Evolutionary conservation across 1,140 invertebrate species (phyloP).

Genomic region (Ostrea edulis): DNA sequence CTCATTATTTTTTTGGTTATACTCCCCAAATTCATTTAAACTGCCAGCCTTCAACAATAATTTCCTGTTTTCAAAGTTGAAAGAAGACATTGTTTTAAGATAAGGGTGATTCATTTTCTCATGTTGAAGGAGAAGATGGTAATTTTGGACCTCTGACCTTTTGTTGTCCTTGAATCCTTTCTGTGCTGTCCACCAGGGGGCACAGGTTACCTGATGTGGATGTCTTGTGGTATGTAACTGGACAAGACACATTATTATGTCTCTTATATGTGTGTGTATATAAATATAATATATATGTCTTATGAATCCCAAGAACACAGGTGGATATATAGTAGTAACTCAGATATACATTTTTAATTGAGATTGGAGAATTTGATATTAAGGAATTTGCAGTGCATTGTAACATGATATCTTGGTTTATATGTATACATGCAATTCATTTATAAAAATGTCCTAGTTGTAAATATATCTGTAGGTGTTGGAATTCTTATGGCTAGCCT

Average conservation of each 20-base stretch:
- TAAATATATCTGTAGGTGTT: not conserved
- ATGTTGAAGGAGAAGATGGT: not conserved
- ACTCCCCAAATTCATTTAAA: conserved; percentile 17
- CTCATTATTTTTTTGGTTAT: conserved; percentile 13
- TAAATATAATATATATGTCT: too few species aligned
- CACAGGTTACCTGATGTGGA: not conserved
- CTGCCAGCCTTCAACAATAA: conserved; percentile 25
- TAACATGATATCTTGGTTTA: not conserved
- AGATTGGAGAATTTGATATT: too few species aligned
- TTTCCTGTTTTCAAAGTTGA: conserved; percentile 25
- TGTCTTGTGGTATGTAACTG: not conserved
- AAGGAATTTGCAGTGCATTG: not conserved
- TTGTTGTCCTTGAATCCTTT: not conserved
- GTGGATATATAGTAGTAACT: not conserved
- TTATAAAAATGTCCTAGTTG: not conserved
- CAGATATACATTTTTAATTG: too few species aligned
- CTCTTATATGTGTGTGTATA: not conserved
- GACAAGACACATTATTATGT: not conserved
- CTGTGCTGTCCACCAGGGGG: not conserved
- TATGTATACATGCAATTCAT: not conserved
- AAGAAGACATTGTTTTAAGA: conserved; percentile 16
- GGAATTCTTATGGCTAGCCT: not conserved
- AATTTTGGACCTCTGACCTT: not conserved
- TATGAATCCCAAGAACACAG: not conserved
- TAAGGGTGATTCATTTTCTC: conserved; percentile 11